Evolutionary conservation across 2,888 invertebrate species (phyloP).

Genomic region (Diaphora mendica): DNA sequence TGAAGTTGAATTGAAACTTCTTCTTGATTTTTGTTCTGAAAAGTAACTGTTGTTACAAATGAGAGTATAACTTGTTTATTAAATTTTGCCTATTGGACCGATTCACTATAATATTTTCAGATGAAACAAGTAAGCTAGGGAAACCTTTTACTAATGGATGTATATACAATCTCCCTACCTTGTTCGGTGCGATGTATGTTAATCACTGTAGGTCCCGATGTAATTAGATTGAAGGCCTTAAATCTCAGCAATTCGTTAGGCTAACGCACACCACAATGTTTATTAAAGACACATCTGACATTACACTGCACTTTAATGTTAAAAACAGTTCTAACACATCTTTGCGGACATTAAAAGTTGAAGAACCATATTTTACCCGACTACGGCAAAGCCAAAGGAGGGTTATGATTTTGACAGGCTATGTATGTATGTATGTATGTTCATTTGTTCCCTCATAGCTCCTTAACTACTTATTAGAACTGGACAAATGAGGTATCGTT

Average conservation of each 20-base stretch:
- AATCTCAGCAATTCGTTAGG: background rate
- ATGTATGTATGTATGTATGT: too few species aligned
- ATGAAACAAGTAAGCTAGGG: background rate
- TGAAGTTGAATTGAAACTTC: background rate
- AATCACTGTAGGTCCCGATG: background rate
- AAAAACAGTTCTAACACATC: background rate
- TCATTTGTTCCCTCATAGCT: too few species aligned
- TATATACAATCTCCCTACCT: background rate
- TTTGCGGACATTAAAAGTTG: background rate
- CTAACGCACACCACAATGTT: background rate
- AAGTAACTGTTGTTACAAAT: too few species aligned
- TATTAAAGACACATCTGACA: background rate
- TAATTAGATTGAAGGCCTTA: background rate
- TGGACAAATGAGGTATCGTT: too few species aligned
- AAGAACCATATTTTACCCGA: constrained; percentile 2
- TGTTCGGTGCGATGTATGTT: background rate
- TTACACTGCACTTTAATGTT: background rate
- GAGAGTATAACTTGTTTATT: too few species aligned
- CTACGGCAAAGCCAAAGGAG: too few species aligned
- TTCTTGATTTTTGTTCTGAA: too few species aligned
- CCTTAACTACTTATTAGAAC: too few species aligned
- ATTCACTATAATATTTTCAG: background rate
- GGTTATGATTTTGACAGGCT: too few species aligned
- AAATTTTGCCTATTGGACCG: too few species aligned
- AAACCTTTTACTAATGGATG: background rate